Conservation (phyloP, 1,140 invertebrate species). For the Cyclina sinensis region DNA sequence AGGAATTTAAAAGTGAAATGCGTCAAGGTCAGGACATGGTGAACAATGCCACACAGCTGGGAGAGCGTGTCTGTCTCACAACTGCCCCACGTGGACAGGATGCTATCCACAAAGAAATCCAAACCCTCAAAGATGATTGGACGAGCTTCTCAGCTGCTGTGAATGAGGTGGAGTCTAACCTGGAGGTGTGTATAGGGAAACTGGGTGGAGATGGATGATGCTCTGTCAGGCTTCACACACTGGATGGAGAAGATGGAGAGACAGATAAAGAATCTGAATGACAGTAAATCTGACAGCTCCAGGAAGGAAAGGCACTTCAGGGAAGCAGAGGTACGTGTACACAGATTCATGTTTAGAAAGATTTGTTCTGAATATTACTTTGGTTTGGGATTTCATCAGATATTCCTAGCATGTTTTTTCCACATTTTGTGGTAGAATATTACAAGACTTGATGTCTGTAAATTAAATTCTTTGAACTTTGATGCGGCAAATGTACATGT, state of each 20-base stretch:
- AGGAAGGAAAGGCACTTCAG: conserved; percentile 92
- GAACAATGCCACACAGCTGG: conserved; percentile 77
- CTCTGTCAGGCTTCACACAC: conserved; percentile 89
- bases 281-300: conserved; percentile 95
- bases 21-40: conserved; percentile 81
- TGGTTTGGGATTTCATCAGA: too few relatives aligned
- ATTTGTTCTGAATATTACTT: too few relatives aligned
- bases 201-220: conserved; percentile 98
- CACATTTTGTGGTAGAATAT: too few relatives aligned
- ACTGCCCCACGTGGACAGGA: conserved; percentile 81
- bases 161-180: conserved; percentile 90
- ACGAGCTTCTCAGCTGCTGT: conserved; percentile 78
- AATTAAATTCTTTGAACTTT: too few relatives aligned
- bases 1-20: conserved; percentile 82
- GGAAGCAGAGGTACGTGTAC: conserved; percentile 88
- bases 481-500: too few relatives aligned
- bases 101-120: conserved; percentile 81
- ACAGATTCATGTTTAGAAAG: neutral
- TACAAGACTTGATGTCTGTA: too few relatives aligned
- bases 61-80: conserved; percentile 76
- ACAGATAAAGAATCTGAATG: conserved; percentile 95
- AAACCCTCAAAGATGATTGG: conserved; percentile 83
- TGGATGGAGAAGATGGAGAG: conserved; percentile 90
- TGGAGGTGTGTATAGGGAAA: conserved; percentile 97
- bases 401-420: too few relatives aligned